Conservation (phyloP, 2,888 invertebrate genomes). For the Tanypteryx hageni region DNA sequence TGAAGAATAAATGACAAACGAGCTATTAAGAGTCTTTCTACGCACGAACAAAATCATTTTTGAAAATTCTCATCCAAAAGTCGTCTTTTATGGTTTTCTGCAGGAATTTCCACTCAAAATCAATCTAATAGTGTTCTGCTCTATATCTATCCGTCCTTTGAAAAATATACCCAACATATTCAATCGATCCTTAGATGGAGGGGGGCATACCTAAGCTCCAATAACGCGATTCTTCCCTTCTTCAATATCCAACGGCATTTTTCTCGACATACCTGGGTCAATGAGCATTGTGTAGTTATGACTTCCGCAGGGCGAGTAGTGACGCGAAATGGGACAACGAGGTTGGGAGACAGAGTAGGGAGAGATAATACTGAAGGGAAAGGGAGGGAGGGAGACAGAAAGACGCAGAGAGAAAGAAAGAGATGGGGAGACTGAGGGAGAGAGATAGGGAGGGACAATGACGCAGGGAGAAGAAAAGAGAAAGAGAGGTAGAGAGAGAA, state of each 20-base stretch:
- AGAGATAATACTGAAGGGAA: not conserved
- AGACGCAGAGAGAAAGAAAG: not conserved
- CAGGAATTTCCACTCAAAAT: no score
- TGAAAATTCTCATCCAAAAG: no score
- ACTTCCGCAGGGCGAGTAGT: not conserved
- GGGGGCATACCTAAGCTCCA: not conserved
- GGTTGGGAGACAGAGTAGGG: not conserved
- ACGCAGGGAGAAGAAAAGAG: not conserved
- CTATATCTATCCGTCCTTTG: no score
- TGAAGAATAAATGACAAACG: no score
- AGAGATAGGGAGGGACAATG: not conserved
- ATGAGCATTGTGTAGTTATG: not conserved
- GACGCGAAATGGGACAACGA: no score
- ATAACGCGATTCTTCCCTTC: not conserved
- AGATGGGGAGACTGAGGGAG: not conserved
- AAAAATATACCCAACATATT: no score
- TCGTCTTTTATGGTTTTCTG: no score
- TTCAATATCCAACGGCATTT: slow-evolving; percentile 1
- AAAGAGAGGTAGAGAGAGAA: not conserved
- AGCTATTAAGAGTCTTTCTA: no score
- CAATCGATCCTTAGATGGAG: not conserved
- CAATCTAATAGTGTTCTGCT: no score
- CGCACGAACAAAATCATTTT: no score
- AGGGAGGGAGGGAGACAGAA: not conserved
- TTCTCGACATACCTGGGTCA: not conserved